phyloP scores from a whole-genome alignment of 2,113 vertebrate genomes.

The Pampusana beccarii region DNA sequence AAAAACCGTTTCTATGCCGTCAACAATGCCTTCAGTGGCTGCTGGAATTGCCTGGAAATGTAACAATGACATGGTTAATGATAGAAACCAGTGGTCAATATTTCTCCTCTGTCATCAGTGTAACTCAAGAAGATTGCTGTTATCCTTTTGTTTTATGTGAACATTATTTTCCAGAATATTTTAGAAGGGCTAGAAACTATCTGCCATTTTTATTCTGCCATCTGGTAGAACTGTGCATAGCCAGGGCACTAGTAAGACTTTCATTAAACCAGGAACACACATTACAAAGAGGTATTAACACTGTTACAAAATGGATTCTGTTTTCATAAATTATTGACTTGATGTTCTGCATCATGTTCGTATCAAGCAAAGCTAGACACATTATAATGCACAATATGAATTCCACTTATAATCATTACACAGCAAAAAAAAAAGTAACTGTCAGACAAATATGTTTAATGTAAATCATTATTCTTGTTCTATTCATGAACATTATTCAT shows the following conservation, averaged over 20 bases:
- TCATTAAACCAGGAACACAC: not conserved
- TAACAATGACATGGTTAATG: not conserved
- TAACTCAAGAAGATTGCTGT: constrained; percentile 1
- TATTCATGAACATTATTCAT: not conserved
- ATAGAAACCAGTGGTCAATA: not conserved
- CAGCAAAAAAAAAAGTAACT: not conserved
- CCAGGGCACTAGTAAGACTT: not conserved
- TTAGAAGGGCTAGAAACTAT: not conserved
- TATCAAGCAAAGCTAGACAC: not conserved
- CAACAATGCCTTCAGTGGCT: constrained; percentile 9
- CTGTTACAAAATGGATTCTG: not conserved
- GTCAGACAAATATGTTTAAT: not conserved
- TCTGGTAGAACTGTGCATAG: not conserved
- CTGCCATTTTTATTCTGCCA: not conserved
- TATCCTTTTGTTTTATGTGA: not conserved
- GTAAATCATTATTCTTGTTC: not conserved
- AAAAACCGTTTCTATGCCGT: constrained; percentile 25
- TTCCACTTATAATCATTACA: not conserved
- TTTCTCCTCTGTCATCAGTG: not conserved
- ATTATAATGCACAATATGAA: not conserved
- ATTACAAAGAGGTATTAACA: not conserved
- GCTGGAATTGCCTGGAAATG: not conserved
- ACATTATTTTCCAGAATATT: not conserved
- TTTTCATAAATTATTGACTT: not conserved
- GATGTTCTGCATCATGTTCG: not conserved